phyloP scores from a whole-genome alignment of 2,888 invertebrate genomes.

The Piscicola geometra region DNA sequence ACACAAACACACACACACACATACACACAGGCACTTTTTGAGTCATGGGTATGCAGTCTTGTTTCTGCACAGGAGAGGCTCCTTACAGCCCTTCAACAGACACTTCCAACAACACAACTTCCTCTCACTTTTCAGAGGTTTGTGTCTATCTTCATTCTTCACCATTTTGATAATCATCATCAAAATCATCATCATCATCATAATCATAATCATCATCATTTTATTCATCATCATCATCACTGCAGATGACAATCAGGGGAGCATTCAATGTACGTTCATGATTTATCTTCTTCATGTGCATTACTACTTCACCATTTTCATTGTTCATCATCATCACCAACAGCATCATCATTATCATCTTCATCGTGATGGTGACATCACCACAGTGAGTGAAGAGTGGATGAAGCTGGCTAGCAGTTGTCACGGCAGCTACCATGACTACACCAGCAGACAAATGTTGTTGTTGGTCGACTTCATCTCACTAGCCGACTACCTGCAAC shows the following conservation, averaged over 20 bases:
- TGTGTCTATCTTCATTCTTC: no score
- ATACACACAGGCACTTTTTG: constrained; percentile 69
- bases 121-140: constrained; percentile 47
- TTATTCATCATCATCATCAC: no score
- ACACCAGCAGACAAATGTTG: constrained; percentile 47
- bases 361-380: not conserved
- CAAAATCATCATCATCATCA: no score
- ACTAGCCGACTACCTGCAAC: constrained; percentile 85
- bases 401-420: constrained; percentile 14
- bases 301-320: not conserved
- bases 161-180: no score
- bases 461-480: constrained; percentile 61
- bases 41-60: constrained; percentile 76
- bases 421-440: constrained; percentile 63
- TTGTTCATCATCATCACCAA: not conserved
- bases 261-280: no score
- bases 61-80: constrained; percentile 84
- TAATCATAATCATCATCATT: no score
- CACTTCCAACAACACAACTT: constrained; percentile 62
- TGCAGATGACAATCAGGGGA: no score
- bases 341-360: not conserved
- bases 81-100: constrained; percentile 82
- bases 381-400: constrained; percentile 37
- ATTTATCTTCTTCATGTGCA: no score
- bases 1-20: no score